Evolutionary conservation across 2,888 invertebrate genomes (phyloP).

Genomic region (Hartigia nigra): DNA sequence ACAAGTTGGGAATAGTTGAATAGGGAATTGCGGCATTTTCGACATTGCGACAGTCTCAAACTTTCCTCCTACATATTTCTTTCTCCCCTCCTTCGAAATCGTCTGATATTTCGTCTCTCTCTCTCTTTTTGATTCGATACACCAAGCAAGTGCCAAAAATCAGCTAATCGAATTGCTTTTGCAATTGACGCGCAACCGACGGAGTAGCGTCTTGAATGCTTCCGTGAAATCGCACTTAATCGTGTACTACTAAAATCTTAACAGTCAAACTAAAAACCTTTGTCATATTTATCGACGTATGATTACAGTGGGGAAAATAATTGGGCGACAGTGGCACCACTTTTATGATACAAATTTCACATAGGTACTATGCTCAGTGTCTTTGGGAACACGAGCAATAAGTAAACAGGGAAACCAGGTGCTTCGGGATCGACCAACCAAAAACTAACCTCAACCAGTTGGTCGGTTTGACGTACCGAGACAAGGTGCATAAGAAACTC

Average conservation of each 20-base stretch:
- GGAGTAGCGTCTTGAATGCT: neutral
- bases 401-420: neutral
- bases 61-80: neutral
- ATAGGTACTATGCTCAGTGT: neutral
- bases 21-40: neutral
- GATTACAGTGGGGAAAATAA: neutral
- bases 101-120: neutral
- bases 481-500: conserved; percentile 23
- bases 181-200: neutral
- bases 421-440: conserved; percentile 9
- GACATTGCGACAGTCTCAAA: neutral
- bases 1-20: neutral
- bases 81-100: neutral
- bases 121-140: neutral
- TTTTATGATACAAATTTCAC: too few relatives aligned
- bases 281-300: neutral
- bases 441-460: conserved; percentile 20
- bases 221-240: neutral
- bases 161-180: neutral
- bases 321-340: neutral
- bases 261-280: neutral
- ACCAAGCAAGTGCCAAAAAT: neutral
- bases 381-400: neutral
- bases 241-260: neutral
- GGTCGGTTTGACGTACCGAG: conserved; percentile 13